phyloP scores from a whole-genome alignment of 2,797 vertebrate genomes.

The Notolabrus celidotus region DNA sequence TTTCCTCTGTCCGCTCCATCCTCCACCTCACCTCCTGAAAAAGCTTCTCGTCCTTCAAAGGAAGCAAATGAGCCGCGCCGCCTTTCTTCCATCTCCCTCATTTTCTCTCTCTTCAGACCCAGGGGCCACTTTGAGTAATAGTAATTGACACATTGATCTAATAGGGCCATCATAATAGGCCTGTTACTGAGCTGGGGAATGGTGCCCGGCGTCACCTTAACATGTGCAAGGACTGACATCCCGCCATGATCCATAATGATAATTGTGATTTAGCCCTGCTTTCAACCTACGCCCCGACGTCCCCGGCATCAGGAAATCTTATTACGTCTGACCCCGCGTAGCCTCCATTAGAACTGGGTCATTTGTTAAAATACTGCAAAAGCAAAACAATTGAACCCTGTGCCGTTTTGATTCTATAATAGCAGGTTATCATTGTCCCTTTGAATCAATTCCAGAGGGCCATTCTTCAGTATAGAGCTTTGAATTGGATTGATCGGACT shows the following conservation, averaged over 20 bases:
- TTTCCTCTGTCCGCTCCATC: constrained; percentile 29
- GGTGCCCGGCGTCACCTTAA: constrained; percentile 86
- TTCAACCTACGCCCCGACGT: constrained; percentile 84
- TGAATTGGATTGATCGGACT: constrained; percentile 86
- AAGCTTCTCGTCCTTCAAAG: constrained; percentile 62
- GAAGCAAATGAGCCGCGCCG: constrained; percentile 66
- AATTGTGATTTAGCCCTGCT: constrained; percentile 89
- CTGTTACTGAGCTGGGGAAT: constrained; percentile 82
- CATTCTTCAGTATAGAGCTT: constrained; percentile 83
- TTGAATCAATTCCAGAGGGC: constrained; percentile 82
- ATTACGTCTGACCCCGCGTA: constrained; percentile 84
- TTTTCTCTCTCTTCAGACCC: constrained; percentile 74
- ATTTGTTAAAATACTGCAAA: constrained; percentile 89
- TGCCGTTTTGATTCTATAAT: constrained; percentile 85
- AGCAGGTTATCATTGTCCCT: constrained; percentile 83
- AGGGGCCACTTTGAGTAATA: constrained; percentile 82
- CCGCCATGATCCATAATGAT: constrained; percentile 88
- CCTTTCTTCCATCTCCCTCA: constrained; percentile 52
- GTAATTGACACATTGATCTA: constrained; percentile 87
- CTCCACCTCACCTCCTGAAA: constrained; percentile 47
- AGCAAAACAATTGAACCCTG: constrained; percentile 84
- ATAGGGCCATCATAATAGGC: constrained; percentile 81
- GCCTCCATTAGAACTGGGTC: constrained; percentile 88
- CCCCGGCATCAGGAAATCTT: constrained; percentile 85
- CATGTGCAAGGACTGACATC: constrained; percentile 86